Percentiles rank a stretch among this genome's conserved stretches.
Conservation (phyloP, 1,140 invertebrate species). For the Bilobella aurantiaca region DNA sequence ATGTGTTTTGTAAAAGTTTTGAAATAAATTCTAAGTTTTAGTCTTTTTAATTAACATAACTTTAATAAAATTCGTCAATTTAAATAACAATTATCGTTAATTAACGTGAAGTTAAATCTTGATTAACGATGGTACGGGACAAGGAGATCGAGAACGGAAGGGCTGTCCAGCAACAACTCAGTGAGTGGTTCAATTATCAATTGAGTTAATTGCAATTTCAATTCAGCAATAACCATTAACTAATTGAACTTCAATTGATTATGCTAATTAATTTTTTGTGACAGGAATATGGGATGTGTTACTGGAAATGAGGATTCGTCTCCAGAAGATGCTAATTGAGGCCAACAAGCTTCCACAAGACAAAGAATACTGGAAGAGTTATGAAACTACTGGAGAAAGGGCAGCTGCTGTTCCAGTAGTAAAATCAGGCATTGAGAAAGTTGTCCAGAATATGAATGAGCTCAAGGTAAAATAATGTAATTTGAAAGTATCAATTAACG, state of each 20-base stretch:
- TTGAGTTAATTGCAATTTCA: background rate
- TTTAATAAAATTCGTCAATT: too few species aligned
- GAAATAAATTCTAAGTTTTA: too few species aligned
- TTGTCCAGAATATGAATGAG: too few species aligned
- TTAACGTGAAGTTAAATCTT: too few species aligned
- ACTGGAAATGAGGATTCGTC: background rate
- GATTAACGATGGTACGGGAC: background rate
- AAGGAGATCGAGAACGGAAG: background rate
- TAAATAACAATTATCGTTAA: too few species aligned
- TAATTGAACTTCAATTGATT: background rate
- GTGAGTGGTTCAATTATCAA: constrained; percentile 4
- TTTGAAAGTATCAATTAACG: too few species aligned
- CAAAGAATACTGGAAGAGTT: background rate
- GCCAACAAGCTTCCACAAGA: constrained; percentile 3
- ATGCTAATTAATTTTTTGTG: background rate
- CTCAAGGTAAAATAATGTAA: too few species aligned
- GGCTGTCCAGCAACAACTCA: background rate
- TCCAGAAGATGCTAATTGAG: constrained; percentile 8
- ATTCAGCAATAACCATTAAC: background rate
- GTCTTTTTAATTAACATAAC: too few species aligned
- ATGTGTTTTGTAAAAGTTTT: too few species aligned
- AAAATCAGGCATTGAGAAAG: too few species aligned
- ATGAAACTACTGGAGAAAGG: background rate
- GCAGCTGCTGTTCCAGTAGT: too few species aligned
- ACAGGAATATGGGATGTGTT: constrained; percentile 2